phyloP scores from a whole-genome alignment of 2,888 invertebrate genomes.

The Lomographa bimaculata region DNA sequence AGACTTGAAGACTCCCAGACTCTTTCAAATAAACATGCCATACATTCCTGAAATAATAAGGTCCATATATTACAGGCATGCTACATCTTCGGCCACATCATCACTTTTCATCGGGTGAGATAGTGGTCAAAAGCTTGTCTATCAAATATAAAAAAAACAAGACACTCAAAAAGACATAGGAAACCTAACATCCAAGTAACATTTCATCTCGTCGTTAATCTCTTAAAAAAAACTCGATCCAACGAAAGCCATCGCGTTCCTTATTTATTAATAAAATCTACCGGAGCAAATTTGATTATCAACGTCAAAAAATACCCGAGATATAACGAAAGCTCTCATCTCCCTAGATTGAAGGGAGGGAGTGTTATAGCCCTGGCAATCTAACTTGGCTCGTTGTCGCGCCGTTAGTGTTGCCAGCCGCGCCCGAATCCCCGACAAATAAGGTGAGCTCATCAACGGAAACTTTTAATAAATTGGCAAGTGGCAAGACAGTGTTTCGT shows the following conservation, averaged over 20 bases:
- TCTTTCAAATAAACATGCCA: too few relatives aligned
- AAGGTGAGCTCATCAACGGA: slow-evolving; percentile 39
- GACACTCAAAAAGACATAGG: too few relatives aligned
- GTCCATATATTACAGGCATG: too few relatives aligned
- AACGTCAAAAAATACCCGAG: slow-evolving; percentile 36
- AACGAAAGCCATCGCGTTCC: slow-evolving; percentile 37
- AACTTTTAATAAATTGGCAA: slow-evolving; percentile 30
- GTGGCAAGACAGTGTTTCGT: slow-evolving; percentile 42
- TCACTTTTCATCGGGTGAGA: too few relatives aligned
- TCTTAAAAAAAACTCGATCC: slow-evolving; percentile 30
- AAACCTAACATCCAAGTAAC: too few relatives aligned
- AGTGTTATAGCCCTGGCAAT: slow-evolving; percentile 58
- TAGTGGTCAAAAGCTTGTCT: too few relatives aligned
- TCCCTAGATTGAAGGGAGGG: slow-evolving; percentile 48
- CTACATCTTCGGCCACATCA: too few relatives aligned
- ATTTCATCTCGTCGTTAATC: too few relatives aligned
- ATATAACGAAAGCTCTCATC: slow-evolving; percentile 40
- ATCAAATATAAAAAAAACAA: too few relatives aligned
- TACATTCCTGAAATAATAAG: too few relatives aligned
- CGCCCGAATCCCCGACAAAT: slow-evolving; percentile 50
- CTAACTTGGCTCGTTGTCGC: slow-evolving; percentile 72
- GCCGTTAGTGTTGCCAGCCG: slow-evolving; percentile 57
- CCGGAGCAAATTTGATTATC: slow-evolving; percentile 48
- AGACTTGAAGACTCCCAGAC: too few relatives aligned
- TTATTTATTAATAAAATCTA: slow-evolving; percentile 52